Percentiles rank a stretch among this genome's conserved stretches.
phyloP scores from a whole-genome alignment of 2,797 vertebrate species.

The Myotis vivesi region DNA sequence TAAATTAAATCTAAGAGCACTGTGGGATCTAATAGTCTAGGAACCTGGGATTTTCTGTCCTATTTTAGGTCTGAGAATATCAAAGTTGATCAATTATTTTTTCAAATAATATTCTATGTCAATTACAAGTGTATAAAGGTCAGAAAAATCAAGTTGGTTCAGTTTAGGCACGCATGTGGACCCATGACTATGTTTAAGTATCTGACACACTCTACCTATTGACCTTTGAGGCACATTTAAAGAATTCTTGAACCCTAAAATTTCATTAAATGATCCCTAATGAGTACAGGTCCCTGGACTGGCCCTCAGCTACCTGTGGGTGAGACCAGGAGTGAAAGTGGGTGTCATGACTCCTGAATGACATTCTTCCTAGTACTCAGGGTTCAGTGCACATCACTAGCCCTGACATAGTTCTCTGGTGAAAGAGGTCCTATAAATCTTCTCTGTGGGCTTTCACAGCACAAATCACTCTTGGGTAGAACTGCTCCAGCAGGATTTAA shows the following conservation, averaged over 20 bases:
- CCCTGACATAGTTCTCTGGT: neutral
- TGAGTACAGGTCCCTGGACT: neutral
- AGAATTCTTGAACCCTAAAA: neutral
- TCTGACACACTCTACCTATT: neutral
- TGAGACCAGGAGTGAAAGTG: neutral
- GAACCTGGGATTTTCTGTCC: neutral
- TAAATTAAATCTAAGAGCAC: neutral
- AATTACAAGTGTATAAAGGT: neutral
- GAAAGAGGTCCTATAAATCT: slow-evolving; percentile 41
- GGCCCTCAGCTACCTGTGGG: neutral
- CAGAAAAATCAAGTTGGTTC: neutral
- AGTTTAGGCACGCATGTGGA: neutral
- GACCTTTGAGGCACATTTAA: neutral
- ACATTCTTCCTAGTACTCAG: neutral
- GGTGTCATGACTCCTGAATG: neutral
- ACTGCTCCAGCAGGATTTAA: slow-evolving; percentile 54
- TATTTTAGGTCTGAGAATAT: neutral
- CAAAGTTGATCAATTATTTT: neutral
- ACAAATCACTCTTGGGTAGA: slow-evolving; percentile 59
- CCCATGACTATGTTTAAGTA: neutral
- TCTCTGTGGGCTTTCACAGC: slow-evolving; percentile 1
- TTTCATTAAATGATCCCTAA: neutral
- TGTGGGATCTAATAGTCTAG: neutral
- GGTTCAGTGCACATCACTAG: slow-evolving; percentile 2
- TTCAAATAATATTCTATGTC: neutral